Evolutionary conservation across 1,140 invertebrate species (phyloP), one percentile per base, ranked within the genome.

Genomic region (Caenorhabditis brenneri): DNA sequence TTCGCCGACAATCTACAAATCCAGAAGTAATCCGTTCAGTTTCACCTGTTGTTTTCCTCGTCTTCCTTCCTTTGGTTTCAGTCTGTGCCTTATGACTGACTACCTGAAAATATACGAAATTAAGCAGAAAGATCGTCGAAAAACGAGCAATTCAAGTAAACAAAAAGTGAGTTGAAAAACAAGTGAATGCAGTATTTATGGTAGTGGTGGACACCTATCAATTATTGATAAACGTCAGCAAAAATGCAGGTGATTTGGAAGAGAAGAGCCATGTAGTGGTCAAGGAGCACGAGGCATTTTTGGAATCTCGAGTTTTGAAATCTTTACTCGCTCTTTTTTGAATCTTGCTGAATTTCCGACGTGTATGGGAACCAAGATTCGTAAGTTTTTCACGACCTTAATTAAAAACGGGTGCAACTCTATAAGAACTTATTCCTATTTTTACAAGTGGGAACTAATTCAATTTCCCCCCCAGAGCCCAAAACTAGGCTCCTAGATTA

Each of bases 201-300:
- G 4, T 31, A 33, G 12, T 60, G 58, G 2, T 7, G 24, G 15
- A 60, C 9, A n/a, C 58, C 49, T 60, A 60, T 33, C 58, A 65
- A 65, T 65, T 65, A 65, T 65, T 65, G 58, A 65, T 33, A 33
- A 65, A 12, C 58, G 58, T 65, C 58, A 65, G 29, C 16, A n/a
- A n/a, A 33, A 29, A 7, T 7, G 12, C 51, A 60, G 58, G 58
- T 65, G 58, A 65, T n/a, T 22, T 51, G 5, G 22, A 29, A 55
- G 1, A n/a, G 49, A 3, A 15, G 3, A 6, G n/a, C n/a, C n/a
- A n/a, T n/a, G n/a, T 15, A 19, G 49, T 51, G 15, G n/a, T 15
- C n/a, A 46, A 46, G 9, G 16, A 46, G 42, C 0, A 46, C 9
- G 9, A 9, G 9, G 16, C 42, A 46, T 9, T n/a, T n/a, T n/a